Conservation (phyloP, 37 sponge, comb jelly and placozoan species). For the Halichondria panicea region DNA sequence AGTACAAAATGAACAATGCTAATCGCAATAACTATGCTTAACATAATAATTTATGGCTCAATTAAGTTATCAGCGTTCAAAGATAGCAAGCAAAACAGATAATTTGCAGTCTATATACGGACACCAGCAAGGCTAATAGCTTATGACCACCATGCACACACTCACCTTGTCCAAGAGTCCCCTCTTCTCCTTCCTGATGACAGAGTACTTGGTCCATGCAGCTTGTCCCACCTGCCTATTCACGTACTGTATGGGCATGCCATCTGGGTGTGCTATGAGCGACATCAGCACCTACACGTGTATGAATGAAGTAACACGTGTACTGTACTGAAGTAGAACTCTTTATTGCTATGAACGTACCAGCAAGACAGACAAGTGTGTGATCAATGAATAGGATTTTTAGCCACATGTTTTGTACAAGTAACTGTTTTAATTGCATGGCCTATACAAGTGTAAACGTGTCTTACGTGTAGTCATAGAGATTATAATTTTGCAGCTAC, state of each 20-base stretch:
- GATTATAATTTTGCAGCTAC: too few relatives aligned
- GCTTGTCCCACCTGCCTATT: conserved; percentile 20
- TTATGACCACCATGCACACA: background rate
- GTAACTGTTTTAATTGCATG: background rate
- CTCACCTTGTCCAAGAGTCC: conserved; percentile 62
- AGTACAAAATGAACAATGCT: background rate
- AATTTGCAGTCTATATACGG: background rate
- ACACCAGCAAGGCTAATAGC: background rate
- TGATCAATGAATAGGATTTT: background rate
- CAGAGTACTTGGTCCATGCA: conserved; percentile 46
- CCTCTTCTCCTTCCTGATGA: conserved; percentile 4
- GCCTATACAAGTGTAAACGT: background rate
- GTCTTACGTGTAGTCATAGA: background rate
- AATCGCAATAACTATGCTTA: background rate
- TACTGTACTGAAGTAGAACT: too few relatives aligned
- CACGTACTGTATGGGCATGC: conserved; percentile 50
- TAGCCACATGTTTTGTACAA: background rate
- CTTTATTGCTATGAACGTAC: too few relatives aligned
- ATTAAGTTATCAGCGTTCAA: background rate
- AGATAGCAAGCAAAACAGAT: background rate
- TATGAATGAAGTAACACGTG: too few relatives aligned
- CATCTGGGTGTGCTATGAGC: conserved; percentile 58
- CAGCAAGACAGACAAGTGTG: background rate
- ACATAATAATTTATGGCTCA: background rate
- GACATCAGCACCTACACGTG: conserved; percentile 36